Conservation (phyloP, 2,888 invertebrate genomes). For the Eumerus sabulonum region DNA sequence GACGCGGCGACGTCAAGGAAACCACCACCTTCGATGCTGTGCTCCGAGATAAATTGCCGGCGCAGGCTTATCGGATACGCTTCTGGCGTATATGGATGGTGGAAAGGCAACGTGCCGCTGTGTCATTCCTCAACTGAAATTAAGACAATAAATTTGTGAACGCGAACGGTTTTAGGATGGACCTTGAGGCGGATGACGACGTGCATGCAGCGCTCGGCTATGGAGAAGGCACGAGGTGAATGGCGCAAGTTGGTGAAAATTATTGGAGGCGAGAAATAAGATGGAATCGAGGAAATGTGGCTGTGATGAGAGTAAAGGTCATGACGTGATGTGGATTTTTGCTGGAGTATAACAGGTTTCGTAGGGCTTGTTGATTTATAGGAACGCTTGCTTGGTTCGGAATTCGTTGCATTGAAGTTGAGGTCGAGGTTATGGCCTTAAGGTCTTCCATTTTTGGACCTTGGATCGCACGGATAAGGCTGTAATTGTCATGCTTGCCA, state of each 20-base stretch:
- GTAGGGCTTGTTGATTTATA: too few relatives aligned
- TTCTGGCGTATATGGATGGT: conserved; percentile 15
- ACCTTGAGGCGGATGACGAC: background rate
- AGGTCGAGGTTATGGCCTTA: too few relatives aligned
- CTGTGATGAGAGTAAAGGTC: conserved; percentile 36
- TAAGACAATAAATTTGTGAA: conserved; percentile 61
- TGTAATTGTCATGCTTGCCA: too few relatives aligned
- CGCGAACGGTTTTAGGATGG: conserved; percentile 44
- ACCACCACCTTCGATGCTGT: conserved; percentile 31
- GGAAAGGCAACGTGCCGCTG: conserved; percentile 38
- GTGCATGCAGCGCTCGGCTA: background rate
- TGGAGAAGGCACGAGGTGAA: conserved; percentile 13
- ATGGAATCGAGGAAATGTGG: conserved; percentile 28
- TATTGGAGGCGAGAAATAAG: conserved; percentile 21
- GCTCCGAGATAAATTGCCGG: conserved; percentile 60
- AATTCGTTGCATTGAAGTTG: too few relatives aligned
- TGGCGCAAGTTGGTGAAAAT: conserved; percentile 44
- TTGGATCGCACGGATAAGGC: too few relatives aligned
- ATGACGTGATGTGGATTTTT: background rate
- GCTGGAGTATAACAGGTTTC: background rate
- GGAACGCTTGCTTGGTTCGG: too few relatives aligned
- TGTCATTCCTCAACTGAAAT: conserved; percentile 62
- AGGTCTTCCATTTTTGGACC: too few relatives aligned
- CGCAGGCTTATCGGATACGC: conserved; percentile 55
- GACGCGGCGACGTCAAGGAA: background rate